These are phyloP conservation scores for Proales similis DNA, from an alignment of 1,140 invertebrate species.

Conservation along the genomic window DNA sequence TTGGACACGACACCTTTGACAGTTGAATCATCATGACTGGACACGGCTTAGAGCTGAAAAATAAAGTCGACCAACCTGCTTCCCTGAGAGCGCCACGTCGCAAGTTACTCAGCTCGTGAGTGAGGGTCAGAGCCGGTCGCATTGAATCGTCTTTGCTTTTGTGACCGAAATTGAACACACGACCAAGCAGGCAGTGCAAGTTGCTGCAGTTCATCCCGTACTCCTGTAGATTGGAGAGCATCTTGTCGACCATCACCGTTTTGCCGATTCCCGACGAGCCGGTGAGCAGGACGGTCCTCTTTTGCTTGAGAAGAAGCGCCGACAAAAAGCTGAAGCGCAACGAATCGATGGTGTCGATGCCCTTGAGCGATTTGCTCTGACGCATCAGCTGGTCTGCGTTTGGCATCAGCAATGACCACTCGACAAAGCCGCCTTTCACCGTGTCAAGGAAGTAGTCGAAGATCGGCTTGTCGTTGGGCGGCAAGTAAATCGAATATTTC, in stretches of 20 bases:
- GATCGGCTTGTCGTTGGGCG: slow-evolving; percentile 48
- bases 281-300: slow-evolving; percentile 49
- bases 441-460: slow-evolving; percentile 53
- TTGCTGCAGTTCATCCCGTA: slow-evolving; percentile 15
- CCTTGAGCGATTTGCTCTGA: slow-evolving; percentile 40
- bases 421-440: slow-evolving; percentile 48
- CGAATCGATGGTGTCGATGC: slow-evolving; percentile 50
- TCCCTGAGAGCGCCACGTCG: background rate
- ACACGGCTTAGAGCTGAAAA: slow-evolving; percentile 1
- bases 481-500: slow-evolving; percentile 43
- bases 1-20: slow-evolving; percentile 12
- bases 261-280: slow-evolving; percentile 53
- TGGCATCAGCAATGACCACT: slow-evolving; percentile 50
- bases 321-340: slow-evolving; percentile 51
- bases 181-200: slow-evolving; percentile 18
- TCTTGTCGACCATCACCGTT: slow-evolving; percentile 48
- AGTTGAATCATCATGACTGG: slow-evolving; percentile 2
- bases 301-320: slow-evolving; percentile 45
- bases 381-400: slow-evolving; percentile 41
- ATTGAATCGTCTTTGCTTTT: slow-evolving; percentile 15
- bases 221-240: slow-evolving; percentile 40
- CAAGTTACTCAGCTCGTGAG: background rate
- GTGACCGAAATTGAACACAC: slow-evolving; percentile 27
- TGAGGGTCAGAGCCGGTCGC: background rate
- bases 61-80: background rate